These are phyloP conservation scores for Myotis davidii DNA, from an alignment of 2,113 vertebrate species.

Conservation along the genomic window DNA sequence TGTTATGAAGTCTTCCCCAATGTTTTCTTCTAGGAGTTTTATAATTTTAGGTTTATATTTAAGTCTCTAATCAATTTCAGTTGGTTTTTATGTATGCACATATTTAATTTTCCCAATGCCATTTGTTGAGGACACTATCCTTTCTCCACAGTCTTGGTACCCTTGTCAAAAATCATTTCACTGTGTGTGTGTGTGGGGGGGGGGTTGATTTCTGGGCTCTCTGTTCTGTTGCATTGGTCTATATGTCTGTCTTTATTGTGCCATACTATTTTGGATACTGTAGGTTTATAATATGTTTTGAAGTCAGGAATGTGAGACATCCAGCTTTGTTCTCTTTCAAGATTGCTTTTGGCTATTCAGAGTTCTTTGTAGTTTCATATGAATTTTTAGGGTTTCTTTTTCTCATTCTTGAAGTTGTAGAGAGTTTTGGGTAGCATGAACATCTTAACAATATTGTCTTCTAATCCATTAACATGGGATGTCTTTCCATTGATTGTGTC, in stretches of 20 bases:
- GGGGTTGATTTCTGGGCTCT: not conserved
- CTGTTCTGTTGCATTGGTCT: not conserved
- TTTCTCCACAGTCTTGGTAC: not conserved
- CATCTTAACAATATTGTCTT: not conserved
- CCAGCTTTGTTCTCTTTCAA: not conserved
- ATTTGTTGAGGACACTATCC: not conserved
- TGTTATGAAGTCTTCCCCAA: not conserved
- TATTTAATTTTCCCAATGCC: not conserved
- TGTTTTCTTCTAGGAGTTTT: constrained; percentile 18
- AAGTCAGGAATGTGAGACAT: not conserved
- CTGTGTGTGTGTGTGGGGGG: not conserved
- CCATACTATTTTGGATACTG: not conserved
- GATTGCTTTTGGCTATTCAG: not conserved
- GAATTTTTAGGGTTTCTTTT: constrained; percentile 24
- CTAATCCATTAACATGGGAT: not conserved
- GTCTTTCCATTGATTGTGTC: not conserved
- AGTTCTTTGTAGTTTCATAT: not conserved
- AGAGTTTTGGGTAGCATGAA: not conserved
- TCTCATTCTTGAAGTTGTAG: not conserved
- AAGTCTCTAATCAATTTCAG: not conserved
- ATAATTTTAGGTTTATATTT: not conserved
- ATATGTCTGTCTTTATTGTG: not conserved
- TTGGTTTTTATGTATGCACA: not conserved
- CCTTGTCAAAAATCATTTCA: not conserved
- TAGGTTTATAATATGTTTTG: constrained; percentile 12